These are phyloP conservation scores for Leptonema lineaticorne DNA, from an alignment of 1,140 invertebrate species.

Conservation along the genomic window DNA sequence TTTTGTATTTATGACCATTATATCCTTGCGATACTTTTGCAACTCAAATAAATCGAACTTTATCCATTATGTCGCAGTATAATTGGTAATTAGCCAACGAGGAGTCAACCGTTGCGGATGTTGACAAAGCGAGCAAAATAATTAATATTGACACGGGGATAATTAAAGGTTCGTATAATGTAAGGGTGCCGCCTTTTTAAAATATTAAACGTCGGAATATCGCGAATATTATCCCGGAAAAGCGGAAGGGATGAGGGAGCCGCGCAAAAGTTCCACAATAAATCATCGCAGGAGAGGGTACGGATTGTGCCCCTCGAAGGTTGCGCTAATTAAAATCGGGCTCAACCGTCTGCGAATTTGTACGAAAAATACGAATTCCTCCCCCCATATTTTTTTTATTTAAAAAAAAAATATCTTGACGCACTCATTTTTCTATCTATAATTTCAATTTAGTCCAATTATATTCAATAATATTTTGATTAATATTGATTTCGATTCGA, in stretches of 20 bases:
- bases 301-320: too few species aligned
- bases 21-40: too few species aligned
- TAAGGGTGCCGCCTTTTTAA: not conserved
- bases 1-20: too few species aligned
- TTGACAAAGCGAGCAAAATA: constrained; percentile 7
- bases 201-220: constrained; percentile 38
- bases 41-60: not conserved
- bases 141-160: constrained; percentile 23
- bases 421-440: too few species aligned
- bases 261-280: constrained; percentile 33
- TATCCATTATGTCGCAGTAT: not conserved
- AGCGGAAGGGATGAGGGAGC: too few species aligned
- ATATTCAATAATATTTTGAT: too few species aligned
- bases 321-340: constrained; percentile 37
- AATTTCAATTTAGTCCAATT: too few species aligned
- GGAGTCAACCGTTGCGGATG: not conserved
- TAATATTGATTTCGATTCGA: too few species aligned
- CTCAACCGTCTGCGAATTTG: constrained; percentile 10
- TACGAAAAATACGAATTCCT: too few species aligned
- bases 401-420: too few species aligned
- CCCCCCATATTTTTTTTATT: too few species aligned
- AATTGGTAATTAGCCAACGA: not conserved
- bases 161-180: constrained; percentile 21
- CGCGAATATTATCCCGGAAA: constrained; percentile 35
- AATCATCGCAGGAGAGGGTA: constrained; percentile 29